Base-by-base conservation (phyloP, 2,113 vertebrate species). In the Lasiurus cinereus region DNA sequence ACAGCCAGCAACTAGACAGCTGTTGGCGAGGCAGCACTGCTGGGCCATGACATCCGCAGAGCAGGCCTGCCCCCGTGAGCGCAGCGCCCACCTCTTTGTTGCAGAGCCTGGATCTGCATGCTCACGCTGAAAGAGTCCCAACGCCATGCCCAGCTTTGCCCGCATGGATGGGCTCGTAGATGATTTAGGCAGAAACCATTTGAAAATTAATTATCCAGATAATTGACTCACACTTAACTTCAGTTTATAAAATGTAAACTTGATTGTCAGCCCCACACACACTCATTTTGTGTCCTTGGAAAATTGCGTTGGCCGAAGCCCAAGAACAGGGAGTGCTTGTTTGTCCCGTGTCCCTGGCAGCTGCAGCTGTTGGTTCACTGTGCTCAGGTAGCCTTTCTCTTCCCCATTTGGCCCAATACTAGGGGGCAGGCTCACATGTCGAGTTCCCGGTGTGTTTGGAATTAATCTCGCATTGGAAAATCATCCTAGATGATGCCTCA, bases 341-440 rank as follows among this genome's bases (percentile, higher is more conserved):
- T 0, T 14, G 18, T 31, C 13, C 31, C 9, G 0, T 3, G 48
- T 10, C 3, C 39, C 10, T 84, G 7, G 0, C 0, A 3, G 33
- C 31, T 0, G 9, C 1, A 6, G 36, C 54, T 19, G 3, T 3
- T 0, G 11, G 1, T 3, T 0, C 0, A 11, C 7, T 0, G 4
- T 16, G 33, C n/a, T 39, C 8, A 0, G 36, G 31, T 0, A 4
- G 3, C 1, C 2, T 13, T n/a, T 33, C 6, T 27, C 62, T 5
- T 39, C 67, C 76, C 43, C 0, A 14, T 2, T 5, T 3, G 14
- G 59, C 59, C 54, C 59, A 59, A 5, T 10, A 11, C 56, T 3
- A 21, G 22, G 3, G 21, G 8, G 33, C 1, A 1, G 62, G 2
- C 54, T 39, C 66, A 21, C 67, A 0, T 0, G 72, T 8, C 0